Evolutionary conservation across 2,113 vertebrate genomes (phyloP), one percentile per base, ranked within the genome.

Genomic region (rat (Rattus norvegicus)): DNA sequence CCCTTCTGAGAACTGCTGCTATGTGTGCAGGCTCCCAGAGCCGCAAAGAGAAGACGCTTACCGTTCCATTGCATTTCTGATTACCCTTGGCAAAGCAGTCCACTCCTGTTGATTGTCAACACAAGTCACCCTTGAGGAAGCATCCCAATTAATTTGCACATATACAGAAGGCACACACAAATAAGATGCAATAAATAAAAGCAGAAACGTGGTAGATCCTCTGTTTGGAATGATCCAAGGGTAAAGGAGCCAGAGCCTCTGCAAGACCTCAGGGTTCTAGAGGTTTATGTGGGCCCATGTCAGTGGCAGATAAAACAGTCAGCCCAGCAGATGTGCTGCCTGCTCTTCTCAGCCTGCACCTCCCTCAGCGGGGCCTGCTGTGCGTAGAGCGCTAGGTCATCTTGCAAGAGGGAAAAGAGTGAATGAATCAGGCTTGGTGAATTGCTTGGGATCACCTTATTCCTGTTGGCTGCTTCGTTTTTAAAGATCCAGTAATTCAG

Each of bases 231-330:
- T 61, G 84, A 90, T 69, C 88, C 90, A 77, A 96, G 86, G 39
- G 22, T 47, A 77, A 67, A 81, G 87, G 90, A 65, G 69, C 80
- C 91, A 88, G 72, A 81, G 61, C 80, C 67, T 47, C 67, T 92
- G 43, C 70, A 28, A 69, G 85, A 94, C 90, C 73, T 92, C 56
- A 1, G 75, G 91, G 28, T 75, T 65, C 13, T 36, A 9, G 83
- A 92, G 14, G 47, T 95, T 91, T 96, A 28, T 87, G 83, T 70
- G 84, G 47, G 20, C 36, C 13, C 39, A 16, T 19, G 79, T 96
- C 72, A 36, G 84, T 89, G 95, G 92, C 95, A 96, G 93, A 96
- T 85, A 88, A 85, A 16, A 81, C 72, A 63, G 79, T 73, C 20
- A 54, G 63, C 88, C 85, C 30, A 10, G 49, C 90, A 96, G 90